A percentile compares a stretch with the other conserved stretches of the same genome.
Conservation (phyloP, 2,797 vertebrate species). For the Anomalospiza imberbis region DNA sequence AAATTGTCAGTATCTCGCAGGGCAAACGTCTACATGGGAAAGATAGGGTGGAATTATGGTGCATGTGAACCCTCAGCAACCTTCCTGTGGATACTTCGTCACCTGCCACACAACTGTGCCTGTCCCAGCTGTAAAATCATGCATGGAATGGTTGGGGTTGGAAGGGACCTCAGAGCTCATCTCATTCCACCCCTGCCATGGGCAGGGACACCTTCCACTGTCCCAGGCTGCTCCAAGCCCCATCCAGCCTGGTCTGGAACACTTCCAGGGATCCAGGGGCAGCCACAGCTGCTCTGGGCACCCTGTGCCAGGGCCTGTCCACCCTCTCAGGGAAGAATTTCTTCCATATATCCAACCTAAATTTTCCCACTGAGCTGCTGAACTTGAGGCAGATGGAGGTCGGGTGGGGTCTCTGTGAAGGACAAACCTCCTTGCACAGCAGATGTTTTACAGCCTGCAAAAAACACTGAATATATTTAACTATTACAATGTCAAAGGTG, state of each 20-base stretch:
- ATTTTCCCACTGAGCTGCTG: neutral
- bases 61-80: slow-evolving; percentile 31
- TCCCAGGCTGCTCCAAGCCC: neutral
- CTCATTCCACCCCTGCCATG: rapidly evolving
- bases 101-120: slow-evolving; percentile 42
- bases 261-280: neutral
- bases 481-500: neutral
- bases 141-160: neutral
- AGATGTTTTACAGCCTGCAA: neutral
- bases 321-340: neutral
- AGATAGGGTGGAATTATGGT: slow-evolving; percentile 73
- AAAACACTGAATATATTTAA: neutral
- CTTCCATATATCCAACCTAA: neutral
- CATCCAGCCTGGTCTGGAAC: rapidly evolving
- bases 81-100: slow-evolving; percentile 55
- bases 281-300: neutral
- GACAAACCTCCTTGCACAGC: neutral
- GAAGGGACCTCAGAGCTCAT: neutral
- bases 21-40: slow-evolving; percentile 54
- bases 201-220: neutral
- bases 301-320: neutral
- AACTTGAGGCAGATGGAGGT: neutral
- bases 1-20: neutral
- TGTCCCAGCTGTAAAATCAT: slow-evolving; percentile 18
- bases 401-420: neutral